Base-by-base conservation (phyloP, 1,140 invertebrate genomes). In the Danaus melanippus region DNA sequence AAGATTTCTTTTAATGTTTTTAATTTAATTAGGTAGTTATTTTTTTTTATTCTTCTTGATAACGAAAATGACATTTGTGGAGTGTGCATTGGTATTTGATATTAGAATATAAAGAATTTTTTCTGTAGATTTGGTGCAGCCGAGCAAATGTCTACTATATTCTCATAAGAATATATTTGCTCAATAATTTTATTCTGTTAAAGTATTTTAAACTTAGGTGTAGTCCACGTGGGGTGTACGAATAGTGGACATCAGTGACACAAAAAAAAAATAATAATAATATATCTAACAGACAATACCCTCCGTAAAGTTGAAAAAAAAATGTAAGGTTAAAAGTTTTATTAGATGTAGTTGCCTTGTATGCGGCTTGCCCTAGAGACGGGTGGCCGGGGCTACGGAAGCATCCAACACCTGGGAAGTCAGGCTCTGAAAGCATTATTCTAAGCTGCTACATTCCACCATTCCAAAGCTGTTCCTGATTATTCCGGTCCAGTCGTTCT, bases 271-370 rank as follows among this genome's bases (percentile, higher is more conserved):
- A 32, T 32, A 32, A 32, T 32, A 32, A 32, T 32, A 32, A 32
- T 77, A 81, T 84, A 84, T 80, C 77, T 81, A 77, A 79, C 81
- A 83, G 83, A 86, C 81, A 86, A 86, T 86, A 86, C 81, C 83
- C 79, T 86, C 83, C 83, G 78, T 75, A 74, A 82, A 79, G 52
- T 78, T 76, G 73, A 86, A 71, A 76, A 68, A 73, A 72, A 68
- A 75, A 74, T 82, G 67, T 80, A 83, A 80, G 71, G 74, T 84
- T 83, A 71, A 85, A 56, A 78, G 67, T 82, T 82, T 79, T 77
- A 78, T 83, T 84, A 83, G 78, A 81, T 74, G 79, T 86, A 86
- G 83, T 81, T 77, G 80, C 79, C 80, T 83, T 79, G 53, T 69
- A 58, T 71, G 76, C 79, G 60, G 71, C 71, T 72, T 76, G 74